These are phyloP conservation scores for Heteromurus nitidus DNA, from an alignment of 2,888 invertebrate genomes.

Conservation along the genomic window DNA sequence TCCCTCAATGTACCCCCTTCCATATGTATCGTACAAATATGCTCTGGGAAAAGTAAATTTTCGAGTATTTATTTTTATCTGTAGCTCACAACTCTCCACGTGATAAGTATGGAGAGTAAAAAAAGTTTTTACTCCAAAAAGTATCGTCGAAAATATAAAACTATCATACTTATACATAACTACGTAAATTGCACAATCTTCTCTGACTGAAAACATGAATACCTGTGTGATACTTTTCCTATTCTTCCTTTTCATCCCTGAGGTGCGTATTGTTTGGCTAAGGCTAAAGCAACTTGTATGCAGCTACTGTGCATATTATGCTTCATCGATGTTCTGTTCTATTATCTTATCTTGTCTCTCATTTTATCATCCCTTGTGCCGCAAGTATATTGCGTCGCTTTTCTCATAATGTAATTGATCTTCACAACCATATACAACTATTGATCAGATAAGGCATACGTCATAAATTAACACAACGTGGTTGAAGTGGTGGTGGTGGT, in stretches of 20 bases:
- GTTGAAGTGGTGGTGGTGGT: not conserved
- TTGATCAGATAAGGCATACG: slow-evolving; percentile 11
- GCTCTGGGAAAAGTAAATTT: slow-evolving; percentile 52
- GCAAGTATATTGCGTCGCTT: too few relatives aligned
- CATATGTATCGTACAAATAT: not conserved
- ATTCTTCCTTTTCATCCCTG: too few relatives aligned
- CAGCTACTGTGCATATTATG: too few relatives aligned
- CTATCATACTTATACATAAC: not conserved
- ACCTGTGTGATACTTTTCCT: too few relatives aligned
- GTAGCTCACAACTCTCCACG: not conserved
- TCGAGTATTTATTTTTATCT: slow-evolving; percentile 30
- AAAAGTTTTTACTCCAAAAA: too few relatives aligned
- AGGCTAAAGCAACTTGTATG: too few relatives aligned
- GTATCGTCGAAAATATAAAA: not conserved
- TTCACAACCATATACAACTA: not conserved
- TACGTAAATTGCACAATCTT: not conserved
- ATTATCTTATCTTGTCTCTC: too few relatives aligned
- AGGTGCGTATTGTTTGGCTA: slow-evolving; percentile 12
- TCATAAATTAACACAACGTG: not conserved
- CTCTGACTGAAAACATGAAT: not conserved
- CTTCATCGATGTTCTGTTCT: too few relatives aligned
- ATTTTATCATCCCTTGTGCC: too few relatives aligned
- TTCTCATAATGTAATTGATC: slow-evolving; percentile 3
- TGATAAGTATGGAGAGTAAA: not conserved
- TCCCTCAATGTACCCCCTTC: slow-evolving; percentile 33